These are phyloP conservation scores for Drepana falcataria DNA, from an alignment of 2,888 invertebrate genomes.

Conservation along the genomic window DNA sequence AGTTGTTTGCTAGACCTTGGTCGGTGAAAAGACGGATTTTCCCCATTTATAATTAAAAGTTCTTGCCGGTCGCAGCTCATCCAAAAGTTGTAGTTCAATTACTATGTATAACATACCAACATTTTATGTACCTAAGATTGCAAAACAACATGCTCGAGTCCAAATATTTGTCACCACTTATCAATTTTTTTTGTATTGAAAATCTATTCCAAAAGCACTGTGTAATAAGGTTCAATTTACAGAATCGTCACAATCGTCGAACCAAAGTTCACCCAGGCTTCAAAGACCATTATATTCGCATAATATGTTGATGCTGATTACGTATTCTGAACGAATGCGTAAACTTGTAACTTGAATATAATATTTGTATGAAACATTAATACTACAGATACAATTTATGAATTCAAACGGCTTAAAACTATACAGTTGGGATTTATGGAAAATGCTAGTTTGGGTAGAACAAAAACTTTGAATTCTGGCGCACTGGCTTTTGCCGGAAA, in stretches of 20 bases:
- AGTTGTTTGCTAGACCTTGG: background rate
- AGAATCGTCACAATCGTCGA: background rate
- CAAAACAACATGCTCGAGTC: too few relatives aligned
- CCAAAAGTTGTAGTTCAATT: too few relatives aligned
- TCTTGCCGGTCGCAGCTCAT: too few relatives aligned
- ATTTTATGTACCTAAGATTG: too few relatives aligned
- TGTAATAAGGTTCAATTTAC: background rate
- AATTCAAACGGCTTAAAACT: background rate
- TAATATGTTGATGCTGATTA: background rate
- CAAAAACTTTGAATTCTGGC: background rate
- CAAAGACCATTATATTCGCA: background rate
- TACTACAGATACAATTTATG: background rate
- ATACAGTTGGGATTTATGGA: background rate
- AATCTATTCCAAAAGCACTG: background rate
- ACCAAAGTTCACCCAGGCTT: background rate
- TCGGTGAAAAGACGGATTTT: too few relatives aligned
- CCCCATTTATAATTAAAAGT: too few relatives aligned
- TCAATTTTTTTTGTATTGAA: background rate
- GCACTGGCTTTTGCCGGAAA: background rate
- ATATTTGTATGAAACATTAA: background rate
- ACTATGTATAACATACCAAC: too few relatives aligned
- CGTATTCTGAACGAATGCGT: background rate
- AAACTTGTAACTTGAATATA: background rate
- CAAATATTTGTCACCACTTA: background rate
- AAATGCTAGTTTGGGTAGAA: background rate